Evolutionary conservation across 2,113 vertebrate genomes (phyloP), one percentile per base, ranked within the genome.

Genomic region (Onychorhynchus coronatus): DNA sequence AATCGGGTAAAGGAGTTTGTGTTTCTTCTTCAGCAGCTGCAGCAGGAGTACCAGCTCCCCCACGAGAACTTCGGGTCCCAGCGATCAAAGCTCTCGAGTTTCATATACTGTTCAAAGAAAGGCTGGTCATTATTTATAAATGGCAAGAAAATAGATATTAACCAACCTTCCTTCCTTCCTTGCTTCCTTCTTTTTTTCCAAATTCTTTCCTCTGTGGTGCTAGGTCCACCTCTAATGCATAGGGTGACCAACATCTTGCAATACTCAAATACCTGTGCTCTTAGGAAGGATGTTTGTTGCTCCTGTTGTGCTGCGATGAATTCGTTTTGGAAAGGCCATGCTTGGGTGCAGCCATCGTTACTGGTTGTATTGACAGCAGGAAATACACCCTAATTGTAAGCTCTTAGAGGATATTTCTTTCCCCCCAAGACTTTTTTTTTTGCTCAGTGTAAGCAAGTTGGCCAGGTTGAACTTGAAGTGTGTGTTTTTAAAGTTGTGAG

Each of bases 51-150:
- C 87, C 85, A 93, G 91, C 89, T 93, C 91, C 91, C 91, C 89
- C 83, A 67, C 35, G 50, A 93, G 91, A 93, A 94, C 89, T 91
- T 94, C 42, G 79, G 90, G 85, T 88, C 90, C 59, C 75, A 80
- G 39, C 23, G 78, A 95, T 95, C 94, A 91, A 93, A 96, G 93
- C 85, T 90, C 88, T 91, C 93, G 63, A 83, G 81, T 93, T 95
- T 88, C 91, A 88, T 87, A 92, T 19, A 21, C 77, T 37, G 66
- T 81, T 89, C 81, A 95, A 89, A 89, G 77, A 79, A 74, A 53
- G 31, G 23, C 62, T 63, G 52, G 46, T 72, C 50, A 22, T 85
- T 92, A 85, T 93, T 94, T 91, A 95, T 79, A 62, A 53, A 37
- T 12, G 5, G 33, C 39, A 53, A 85, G 44, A 76, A 94, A 79